Conservation (phyloP, 2,888 invertebrate genomes). For the Charanyca ferruginea region DNA sequence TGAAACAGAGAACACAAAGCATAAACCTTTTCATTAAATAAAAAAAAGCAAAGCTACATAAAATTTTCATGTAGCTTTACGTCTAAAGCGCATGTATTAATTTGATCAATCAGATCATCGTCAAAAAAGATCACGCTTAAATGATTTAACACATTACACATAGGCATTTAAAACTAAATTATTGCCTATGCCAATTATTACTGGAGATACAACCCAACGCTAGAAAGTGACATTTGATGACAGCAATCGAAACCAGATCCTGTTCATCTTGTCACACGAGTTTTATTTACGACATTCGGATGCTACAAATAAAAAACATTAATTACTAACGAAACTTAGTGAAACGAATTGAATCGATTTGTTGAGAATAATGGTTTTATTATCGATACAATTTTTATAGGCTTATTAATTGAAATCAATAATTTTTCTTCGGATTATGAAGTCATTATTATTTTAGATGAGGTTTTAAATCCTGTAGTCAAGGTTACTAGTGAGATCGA, state of each 20-base stretch:
- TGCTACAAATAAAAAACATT: constrained; percentile 36
- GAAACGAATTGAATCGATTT: constrained; percentile 33
- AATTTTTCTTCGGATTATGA: constrained; percentile 13
- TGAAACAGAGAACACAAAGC: too few species aligned
- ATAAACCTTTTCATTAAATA: too few species aligned
- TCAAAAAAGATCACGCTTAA: background rate
- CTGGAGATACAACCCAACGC: constrained; percentile 10
- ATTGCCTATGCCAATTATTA: constrained; percentile 20
- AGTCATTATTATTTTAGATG: constrained; percentile 31
- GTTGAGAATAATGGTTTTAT: constrained; percentile 31
- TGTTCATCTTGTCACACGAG: constrained; percentile 47
- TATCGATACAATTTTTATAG: constrained; percentile 14
- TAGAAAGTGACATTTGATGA: constrained; percentile 62
- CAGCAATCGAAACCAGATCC: constrained; percentile 38
- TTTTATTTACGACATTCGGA: constrained; percentile 60
- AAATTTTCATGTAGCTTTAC: too few species aligned
- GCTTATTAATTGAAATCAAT: constrained; percentile 23
- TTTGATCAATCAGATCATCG: background rate
- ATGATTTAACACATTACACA: constrained; percentile 1
- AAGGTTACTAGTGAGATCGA: constrained; percentile 10
- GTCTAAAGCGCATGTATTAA: too few species aligned
- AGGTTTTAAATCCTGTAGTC: constrained; percentile 19
- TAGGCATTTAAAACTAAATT: constrained; percentile 25
- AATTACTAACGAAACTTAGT: constrained; percentile 35
- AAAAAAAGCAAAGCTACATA: too few species aligned